phyloP scores from a whole-genome alignment of 2,113 vertebrate species.

The Sinocyclocheilus anshuiensis region DNA sequence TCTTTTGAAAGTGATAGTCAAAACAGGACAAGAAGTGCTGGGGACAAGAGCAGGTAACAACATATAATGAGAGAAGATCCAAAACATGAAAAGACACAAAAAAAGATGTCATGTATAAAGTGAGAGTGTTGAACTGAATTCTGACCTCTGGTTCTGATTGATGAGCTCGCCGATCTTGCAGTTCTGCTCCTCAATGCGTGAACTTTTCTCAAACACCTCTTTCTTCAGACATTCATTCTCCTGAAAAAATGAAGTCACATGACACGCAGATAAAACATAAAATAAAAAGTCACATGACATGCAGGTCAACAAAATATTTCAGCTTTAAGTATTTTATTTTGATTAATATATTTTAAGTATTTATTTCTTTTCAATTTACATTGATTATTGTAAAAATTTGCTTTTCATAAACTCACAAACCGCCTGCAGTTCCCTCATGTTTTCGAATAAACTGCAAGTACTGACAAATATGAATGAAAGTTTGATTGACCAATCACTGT shows the following conservation, averaged over 20 bases:
- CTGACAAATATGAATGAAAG: neutral
- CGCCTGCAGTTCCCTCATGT: too few species aligned
- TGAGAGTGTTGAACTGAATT: neutral
- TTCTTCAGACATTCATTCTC: slow-evolving; percentile 97
- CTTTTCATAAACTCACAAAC: too few species aligned
- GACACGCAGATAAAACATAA: too few species aligned
- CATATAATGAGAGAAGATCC: neutral
- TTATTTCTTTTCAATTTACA: too few species aligned
- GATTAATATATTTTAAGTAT: too few species aligned
- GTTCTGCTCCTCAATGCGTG: slow-evolving; percentile 93
- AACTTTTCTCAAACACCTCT: slow-evolving; percentile 93
- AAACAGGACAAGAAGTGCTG: neutral
- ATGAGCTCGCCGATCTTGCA: slow-evolving; percentile 93
- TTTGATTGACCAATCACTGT: neutral
- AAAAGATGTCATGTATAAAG: too few species aligned
- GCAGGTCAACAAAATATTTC: too few species aligned
- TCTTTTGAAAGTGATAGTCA: too few species aligned
- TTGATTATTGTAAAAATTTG: too few species aligned
- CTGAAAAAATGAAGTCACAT: slow-evolving; percentile 64
- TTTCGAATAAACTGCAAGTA: neutral
- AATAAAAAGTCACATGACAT: too few species aligned
- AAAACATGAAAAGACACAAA: too few species aligned
- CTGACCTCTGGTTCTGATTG: slow-evolving; percentile 93
- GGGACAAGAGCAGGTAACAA: neutral
- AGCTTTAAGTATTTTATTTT: too few species aligned